Base-by-base conservation (phyloP, 2,113 vertebrate species). In the Malurus elegans region DNA sequence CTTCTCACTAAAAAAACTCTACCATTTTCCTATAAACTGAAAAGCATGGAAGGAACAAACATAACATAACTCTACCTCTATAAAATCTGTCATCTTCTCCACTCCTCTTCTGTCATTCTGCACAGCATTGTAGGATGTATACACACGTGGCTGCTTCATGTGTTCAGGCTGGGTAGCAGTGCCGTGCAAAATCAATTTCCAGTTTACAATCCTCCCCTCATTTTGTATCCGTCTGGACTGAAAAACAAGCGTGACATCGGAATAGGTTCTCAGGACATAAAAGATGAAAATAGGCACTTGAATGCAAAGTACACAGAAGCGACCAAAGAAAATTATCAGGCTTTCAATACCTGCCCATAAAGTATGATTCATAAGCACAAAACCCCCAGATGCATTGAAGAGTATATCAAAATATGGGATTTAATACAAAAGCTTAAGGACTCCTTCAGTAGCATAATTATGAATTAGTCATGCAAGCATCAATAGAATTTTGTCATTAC, bases 171-270 rank as follows among this genome's bases (percentile, higher is more conserved):
- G 98, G 54, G 98, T 98, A 5, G 98, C 98, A 12, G 99, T 99
- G 53, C 99, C 99, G 5, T 99, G 99, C 79, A 99, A 98, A 94
- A 99, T 99, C 97, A 99, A 50, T 93, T 99, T 99, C 99, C 99
- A 99, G 60, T 94, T 99, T 82, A 99, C 95, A 88, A 99, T 99
- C 84, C 98, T 98, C 14, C 99, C 99, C 92, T 99, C 98, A 42
- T 99, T 99, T 96, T 99, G 98, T 95, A 99, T 98, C 76, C 98
- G 98, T 62, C 98, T 99, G 26, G 99, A 99, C 99, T 99, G 79
- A 79, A 45, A 47, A 69, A 83, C 32, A 97, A 93, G 17, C 1
- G 31, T 10, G 45, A 18, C 28, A 26, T 61, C 69, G 87, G 70
- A 57, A 57, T 7, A 75, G 40, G 29, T 40, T 91, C 86, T 67